phyloP scores from a whole-genome alignment of 1,140 invertebrate species.

The Holotrichia oblita region DNA sequence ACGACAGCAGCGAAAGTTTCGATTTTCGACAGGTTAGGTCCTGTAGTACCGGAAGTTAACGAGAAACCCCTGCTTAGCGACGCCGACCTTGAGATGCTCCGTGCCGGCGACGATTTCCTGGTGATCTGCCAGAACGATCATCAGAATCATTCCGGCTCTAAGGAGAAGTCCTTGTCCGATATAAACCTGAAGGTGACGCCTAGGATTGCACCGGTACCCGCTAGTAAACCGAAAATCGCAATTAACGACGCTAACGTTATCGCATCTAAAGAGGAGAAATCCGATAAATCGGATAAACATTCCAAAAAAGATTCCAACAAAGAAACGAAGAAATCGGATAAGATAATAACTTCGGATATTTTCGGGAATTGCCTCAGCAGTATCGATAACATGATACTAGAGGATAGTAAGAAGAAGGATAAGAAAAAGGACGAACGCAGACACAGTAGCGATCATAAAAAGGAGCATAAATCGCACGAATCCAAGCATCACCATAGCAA shows the following conservation, averaged over 20 bases:
- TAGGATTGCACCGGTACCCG: constrained; percentile 21
- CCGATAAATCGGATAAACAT: neutral
- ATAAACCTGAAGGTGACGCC: neutral
- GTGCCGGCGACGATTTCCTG: constrained; percentile 5
- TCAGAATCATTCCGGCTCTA: neutral
- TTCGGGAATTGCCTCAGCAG: constrained; percentile 4
- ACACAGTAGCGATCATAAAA: constrained; percentile 40
- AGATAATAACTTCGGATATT: neutral
- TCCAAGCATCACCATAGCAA: constrained; percentile 41
- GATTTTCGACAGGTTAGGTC: constrained; percentile 21
- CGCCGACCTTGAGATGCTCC: constrained; percentile 4
- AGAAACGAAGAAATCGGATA: neutral
- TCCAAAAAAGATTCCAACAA: neutral
- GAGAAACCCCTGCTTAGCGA: constrained; percentile 3
- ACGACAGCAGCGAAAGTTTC: neutral
- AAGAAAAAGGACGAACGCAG: constrained; percentile 33
- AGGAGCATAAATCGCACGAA: constrained; percentile 39
- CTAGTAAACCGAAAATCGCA: constrained; percentile 15
- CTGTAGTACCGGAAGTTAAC: neutral
- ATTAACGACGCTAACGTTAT: neutral
- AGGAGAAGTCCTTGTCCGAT: neutral
- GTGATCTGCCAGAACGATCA: neutral
- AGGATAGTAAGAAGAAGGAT: constrained; percentile 39
- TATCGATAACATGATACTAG: constrained; percentile 23
- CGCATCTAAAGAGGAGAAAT: neutral